Evolutionary conservation across 35 echinoderm and acorn worm species (phyloP).

Genomic region (Hemicentrotus pulcherrimus): DNA sequence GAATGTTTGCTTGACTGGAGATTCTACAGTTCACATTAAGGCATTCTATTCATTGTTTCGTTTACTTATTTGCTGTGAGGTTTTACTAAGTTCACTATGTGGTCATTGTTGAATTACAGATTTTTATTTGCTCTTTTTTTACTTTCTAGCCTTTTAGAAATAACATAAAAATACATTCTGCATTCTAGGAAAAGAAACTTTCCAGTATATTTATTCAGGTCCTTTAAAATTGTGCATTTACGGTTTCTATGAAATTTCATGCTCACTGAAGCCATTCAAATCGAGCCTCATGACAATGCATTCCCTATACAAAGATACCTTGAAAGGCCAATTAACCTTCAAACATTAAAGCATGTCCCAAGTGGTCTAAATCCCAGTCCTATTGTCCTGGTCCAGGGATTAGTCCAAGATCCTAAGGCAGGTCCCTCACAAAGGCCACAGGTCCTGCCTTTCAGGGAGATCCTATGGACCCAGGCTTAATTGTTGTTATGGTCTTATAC

Average conservation of each 20-base stretch:
- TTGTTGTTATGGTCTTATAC: not conserved
- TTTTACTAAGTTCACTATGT: too few relatives aligned
- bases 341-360: not conserved
- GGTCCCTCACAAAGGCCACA: not conserved
- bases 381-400: constrained; percentile 16
- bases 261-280: constrained; percentile 8
- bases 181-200: too few relatives aligned
- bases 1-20: too few relatives aligned
- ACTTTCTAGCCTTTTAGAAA: too few relatives aligned
- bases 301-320: not conserved
- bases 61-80: too few relatives aligned
- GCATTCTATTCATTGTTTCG: too few relatives aligned
- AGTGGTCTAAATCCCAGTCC: not conserved
- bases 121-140: too few relatives aligned
- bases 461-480: not conserved
- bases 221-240: not conserved
- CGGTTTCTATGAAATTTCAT: not conserved
- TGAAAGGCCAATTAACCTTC: constrained; percentile 2
- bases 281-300: not conserved
- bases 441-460: not conserved
- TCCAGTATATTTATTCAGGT: not conserved
- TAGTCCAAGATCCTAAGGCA: not conserved
- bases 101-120: too few relatives aligned
- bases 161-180: too few relatives aligned
- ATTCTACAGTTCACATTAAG: too few relatives aligned